These are phyloP conservation scores for Eclectus roratus DNA, from an alignment of 2,113 vertebrate species.

Conservation along the genomic window DNA sequence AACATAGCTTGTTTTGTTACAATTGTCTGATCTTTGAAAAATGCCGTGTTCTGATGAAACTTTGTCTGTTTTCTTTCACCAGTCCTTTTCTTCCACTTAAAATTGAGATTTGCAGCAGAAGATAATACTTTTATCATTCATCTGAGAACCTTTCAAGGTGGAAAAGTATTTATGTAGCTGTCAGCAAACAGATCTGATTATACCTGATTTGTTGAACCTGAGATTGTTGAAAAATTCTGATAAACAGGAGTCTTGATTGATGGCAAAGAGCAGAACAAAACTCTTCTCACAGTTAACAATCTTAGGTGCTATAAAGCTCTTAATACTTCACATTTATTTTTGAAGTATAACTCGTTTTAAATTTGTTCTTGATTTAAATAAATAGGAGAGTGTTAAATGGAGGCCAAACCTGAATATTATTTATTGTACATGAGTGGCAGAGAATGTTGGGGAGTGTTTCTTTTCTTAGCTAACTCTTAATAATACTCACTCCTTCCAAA, in stretches of 20 bases:
- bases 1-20: not conserved
- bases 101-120: constrained; percentile 61
- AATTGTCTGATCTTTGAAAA: constrained; percentile 36
- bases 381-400: not conserved
- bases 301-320: constrained; percentile 45
- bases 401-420: not conserved
- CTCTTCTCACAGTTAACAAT: constrained; percentile 26
- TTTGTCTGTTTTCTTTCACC: constrained; percentile 74
- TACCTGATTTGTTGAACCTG: constrained; percentile 26
- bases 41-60: constrained; percentile 49
- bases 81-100: constrained; percentile 68
- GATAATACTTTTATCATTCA: constrained; percentile 34
- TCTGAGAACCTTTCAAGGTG: constrained; percentile 41
- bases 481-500: not conserved
- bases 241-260: constrained; percentile 28
- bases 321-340: not conserved
- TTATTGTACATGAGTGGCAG: not conserved
- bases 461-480: not conserved
- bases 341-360: not conserved
- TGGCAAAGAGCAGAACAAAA: constrained; percentile 33
- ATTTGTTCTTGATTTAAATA: not conserved
- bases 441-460: not conserved
- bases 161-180: constrained; percentile 60
- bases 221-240: constrained; percentile 29
- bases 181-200: constrained; percentile 47